phyloP scores from a whole-genome alignment of 2,888 invertebrate species.

The Eupithecia exiguata region DNA sequence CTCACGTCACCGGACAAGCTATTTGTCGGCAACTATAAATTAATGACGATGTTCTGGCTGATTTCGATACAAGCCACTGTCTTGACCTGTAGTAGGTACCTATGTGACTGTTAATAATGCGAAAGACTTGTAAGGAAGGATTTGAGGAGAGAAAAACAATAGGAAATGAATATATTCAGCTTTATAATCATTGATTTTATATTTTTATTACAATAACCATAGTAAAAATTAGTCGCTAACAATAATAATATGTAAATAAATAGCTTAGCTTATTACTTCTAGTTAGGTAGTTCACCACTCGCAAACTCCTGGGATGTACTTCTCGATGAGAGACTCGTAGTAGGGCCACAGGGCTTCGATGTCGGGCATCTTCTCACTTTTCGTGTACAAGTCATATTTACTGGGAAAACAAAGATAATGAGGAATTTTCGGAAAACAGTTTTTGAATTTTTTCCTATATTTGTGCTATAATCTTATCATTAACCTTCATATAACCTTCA shows the following conservation, averaged over 20 bases:
- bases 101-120: not conserved
- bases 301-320: conserved; percentile 93
- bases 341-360: conserved; percentile 94
- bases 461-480: no score
- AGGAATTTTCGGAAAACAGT: no score
- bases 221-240: not conserved
- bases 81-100: not conserved
- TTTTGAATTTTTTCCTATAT: no score
- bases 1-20: no score
- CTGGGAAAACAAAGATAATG: conserved; percentile 79
- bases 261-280: not conserved
- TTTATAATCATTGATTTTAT: not conserved
- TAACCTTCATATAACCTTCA: no score
- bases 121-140: not conserved
- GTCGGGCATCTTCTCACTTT: conserved; percentile 88
- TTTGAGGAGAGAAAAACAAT: not conserved
- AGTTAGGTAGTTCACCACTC: conserved; percentile 86
- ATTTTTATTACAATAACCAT: not conserved
- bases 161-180: not conserved
- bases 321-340: conserved; percentile 94
- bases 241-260: not conserved
- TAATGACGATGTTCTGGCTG: not conserved
- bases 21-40: no score
- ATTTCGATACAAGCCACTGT: not conserved
- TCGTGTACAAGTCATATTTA: conserved; percentile 88